A percentile compares a stretch with the other conserved stretches of the same genome.
phyloP scores from a whole-genome alignment of 2,888 invertebrate species.

The Lamproptera curius region DNA sequence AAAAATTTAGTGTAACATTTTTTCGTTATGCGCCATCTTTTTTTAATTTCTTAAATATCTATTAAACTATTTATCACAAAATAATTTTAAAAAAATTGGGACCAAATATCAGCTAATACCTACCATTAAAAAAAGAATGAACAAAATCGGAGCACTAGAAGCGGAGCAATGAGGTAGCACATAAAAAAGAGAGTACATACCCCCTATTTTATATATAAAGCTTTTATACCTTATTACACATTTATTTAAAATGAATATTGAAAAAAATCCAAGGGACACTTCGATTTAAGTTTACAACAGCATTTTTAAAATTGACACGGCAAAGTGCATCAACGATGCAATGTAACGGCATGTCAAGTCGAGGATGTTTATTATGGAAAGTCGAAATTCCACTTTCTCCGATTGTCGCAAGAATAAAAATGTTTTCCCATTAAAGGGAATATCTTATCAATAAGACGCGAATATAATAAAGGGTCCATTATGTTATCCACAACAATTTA shows the following conservation, averaged over 20 bases:
- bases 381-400: constrained; percentile 4
- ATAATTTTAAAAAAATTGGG: too few species aligned
- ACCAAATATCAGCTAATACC: too few species aligned
- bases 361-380: constrained; percentile 1
- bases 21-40: too few species aligned
- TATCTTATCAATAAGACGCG: background rate
- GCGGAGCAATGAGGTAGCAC: too few species aligned
- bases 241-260: background rate
- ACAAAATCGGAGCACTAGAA: too few species aligned
- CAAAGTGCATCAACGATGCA: background rate
- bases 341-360: background rate
- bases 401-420: background rate
- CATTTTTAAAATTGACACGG: background rate
- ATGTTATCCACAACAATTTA: too few species aligned
- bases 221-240: background rate
- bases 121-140: too few species aligned
- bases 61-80: too few species aligned
- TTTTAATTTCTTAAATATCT: too few species aligned
- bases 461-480: too few species aligned
- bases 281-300: background rate
- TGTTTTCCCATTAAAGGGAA: constrained; percentile 4
- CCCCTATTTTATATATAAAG: background rate
- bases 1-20: too few species aligned
- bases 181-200: background rate
- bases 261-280: background rate